Conservation (phyloP, 2,888 invertebrate species). For the Drosophila mimetica region DNA sequence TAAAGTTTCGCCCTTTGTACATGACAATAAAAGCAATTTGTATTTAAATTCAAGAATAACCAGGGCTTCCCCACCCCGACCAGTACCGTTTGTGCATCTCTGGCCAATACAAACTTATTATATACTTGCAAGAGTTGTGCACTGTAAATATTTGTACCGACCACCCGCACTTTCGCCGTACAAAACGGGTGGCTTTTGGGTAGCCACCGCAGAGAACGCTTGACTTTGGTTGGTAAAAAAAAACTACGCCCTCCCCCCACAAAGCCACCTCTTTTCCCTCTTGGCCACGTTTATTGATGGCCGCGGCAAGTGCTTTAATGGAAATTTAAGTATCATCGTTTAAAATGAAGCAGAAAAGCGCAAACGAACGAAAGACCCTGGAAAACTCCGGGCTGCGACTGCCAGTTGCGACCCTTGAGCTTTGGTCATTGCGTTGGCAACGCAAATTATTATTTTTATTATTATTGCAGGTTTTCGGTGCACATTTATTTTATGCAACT, state of each 20-base stretch:
- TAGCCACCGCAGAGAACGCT: conserved; percentile 64
- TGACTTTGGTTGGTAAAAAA: conserved; percentile 54
- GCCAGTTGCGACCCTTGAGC: conserved; percentile 49
- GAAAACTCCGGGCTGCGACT: conserved; percentile 24
- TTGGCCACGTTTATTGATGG: conserved; percentile 70
- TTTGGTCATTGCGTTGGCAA: conserved; percentile 59
- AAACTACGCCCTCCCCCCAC: conserved; percentile 50
- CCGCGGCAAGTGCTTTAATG: conserved; percentile 76
- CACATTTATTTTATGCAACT: conserved; percentile 74
- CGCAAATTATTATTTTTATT: conserved; percentile 67
- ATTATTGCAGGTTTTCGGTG: conserved; percentile 54
- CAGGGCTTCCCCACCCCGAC: background rate
- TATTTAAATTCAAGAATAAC: conserved; percentile 12
- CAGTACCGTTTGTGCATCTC: conserved; percentile 39
- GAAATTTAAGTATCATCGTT: conserved; percentile 80
- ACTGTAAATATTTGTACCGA: conserved; percentile 66
- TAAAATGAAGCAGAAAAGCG: conserved; percentile 77
- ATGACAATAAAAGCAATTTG: conserved; percentile 1
- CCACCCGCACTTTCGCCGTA: conserved; percentile 24
- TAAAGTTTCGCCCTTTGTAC: background rate
- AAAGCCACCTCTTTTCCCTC: background rate
- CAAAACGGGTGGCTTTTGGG: background rate
- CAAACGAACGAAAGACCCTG: conserved; percentile 41
- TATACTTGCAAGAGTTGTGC: conserved; percentile 62
- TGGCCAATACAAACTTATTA: conserved; percentile 38